Conservation (phyloP, 2,113 vertebrate genomes). For the Ophthalmolycus amberensis region DNA sequence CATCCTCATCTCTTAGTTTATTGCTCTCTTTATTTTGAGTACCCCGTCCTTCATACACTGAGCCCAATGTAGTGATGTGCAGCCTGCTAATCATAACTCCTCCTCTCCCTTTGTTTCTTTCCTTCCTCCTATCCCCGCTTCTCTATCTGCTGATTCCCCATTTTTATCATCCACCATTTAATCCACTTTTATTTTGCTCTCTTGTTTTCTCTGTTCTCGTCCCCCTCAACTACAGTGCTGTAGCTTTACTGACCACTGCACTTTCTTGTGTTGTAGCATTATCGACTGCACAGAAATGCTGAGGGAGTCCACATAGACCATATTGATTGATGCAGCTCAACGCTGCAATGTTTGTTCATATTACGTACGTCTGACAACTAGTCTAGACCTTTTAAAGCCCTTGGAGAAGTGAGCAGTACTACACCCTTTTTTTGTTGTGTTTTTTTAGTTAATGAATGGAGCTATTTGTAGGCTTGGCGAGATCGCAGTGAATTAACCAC, state of each 20-base stretch:
- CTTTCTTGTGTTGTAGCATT: conserved; percentile 36
- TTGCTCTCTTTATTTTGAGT: conserved; percentile 43
- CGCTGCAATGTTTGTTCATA: conserved; percentile 36
- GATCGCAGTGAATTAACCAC: background rate
- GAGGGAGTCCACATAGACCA: conserved; percentile 40
- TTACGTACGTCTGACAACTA: background rate
- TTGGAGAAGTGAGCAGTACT: conserved; percentile 4
- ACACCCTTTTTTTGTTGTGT: background rate
- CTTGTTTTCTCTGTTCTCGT: background rate
- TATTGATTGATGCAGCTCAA: conserved; percentile 47
- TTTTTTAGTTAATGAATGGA: background rate
- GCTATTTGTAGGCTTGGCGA: conserved; percentile 7
- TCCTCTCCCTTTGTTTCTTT: background rate
- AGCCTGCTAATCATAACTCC: conserved; percentile 12
- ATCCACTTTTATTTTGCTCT: background rate
- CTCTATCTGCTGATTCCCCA: background rate
- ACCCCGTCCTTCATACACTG: conserved; percentile 10
- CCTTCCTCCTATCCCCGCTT: background rate
- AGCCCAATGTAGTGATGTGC: conserved; percentile 17
- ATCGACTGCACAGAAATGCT: conserved; percentile 47
- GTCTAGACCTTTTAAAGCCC: conserved; percentile 23
- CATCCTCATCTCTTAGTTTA: conserved; percentile 42
- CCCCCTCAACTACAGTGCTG: background rate
- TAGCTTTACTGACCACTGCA: background rate
- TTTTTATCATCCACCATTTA: background rate